A percentile compares a stretch with the other conserved stretches of the same genome.
Evolutionary conservation across 2,113 vertebrate genomes (phyloP).

Genomic region (Apteryx owenii): DNA sequence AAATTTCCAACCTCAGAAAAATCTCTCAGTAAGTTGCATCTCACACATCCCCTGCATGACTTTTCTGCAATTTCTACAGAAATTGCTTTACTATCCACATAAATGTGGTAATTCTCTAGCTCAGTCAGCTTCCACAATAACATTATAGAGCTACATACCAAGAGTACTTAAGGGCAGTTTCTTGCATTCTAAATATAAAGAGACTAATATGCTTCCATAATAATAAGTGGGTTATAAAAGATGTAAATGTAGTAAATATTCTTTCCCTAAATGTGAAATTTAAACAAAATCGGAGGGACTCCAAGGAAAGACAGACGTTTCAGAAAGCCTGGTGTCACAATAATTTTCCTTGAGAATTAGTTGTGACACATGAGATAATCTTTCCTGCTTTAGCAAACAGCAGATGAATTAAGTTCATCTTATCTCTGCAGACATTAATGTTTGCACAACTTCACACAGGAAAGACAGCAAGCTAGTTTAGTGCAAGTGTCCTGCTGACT

Average conservation of each 20-base stretch:
- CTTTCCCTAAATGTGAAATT: background rate
- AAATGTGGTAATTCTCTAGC: background rate
- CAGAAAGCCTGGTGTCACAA: background rate
- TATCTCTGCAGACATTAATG: background rate
- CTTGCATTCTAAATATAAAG: background rate
- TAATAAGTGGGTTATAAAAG: background rate
- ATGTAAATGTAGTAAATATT: background rate
- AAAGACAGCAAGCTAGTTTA: background rate
- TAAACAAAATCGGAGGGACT: background rate
- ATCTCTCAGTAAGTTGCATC: background rate
- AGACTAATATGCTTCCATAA: background rate
- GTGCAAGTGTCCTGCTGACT: background rate
- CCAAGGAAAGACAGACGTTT: background rate
- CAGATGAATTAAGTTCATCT: background rate
- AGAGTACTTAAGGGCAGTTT: background rate
- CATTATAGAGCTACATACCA: background rate
- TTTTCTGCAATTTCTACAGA: background rate
- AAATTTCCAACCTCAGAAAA: background rate
- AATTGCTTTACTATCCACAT: background rate
- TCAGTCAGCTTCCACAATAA: background rate
- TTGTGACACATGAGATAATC: background rate
- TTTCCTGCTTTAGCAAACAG: background rate
- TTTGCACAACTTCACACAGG: background rate
- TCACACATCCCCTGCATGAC: rapidly evolving
- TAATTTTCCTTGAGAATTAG: background rate